Base-by-base conservation (phyloP, 2,797 vertebrate species). In the Scolopax rusticola region DNA sequence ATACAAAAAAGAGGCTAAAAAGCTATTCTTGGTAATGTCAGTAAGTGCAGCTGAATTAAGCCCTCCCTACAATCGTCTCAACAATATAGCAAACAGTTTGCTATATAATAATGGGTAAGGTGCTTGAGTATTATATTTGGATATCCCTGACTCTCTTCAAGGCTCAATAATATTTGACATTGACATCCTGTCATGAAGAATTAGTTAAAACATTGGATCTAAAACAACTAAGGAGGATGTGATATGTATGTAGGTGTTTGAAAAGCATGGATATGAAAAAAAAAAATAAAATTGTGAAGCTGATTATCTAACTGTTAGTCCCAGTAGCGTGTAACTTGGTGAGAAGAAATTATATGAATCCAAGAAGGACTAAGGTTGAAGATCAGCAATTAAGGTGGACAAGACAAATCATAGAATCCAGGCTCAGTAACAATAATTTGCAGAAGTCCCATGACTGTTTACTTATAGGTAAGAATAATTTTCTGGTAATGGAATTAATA, bases 191-290 rank as follows among this genome's bases (percentile, higher is more conserved):
- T 94, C 93, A 89, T 76, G 68, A 93, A 74, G 86, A 89, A 95
- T 88, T 94, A 94, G 92, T 87, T 96, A 65, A 94, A 74, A 87
- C 77, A 84, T 45, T 87, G 91, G 53, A 95, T 92, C 64, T 89
- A 43, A 85, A 95, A 88, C 80, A 68, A 10, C 45, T 79, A 90
- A 84, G 94, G 91, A 91, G 90, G 95, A 80, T 91, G 95, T 95
- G 91, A 92, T 94, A 85, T 95, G 63, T 93, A 93, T 70, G 93
- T 95, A 95, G 95, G 95, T 95, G 94, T 96, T 96, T 89, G 74
- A 94, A 95, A 91, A 90, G 64, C 90, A 82, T 51, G 68, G 60
- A 50, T 91, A 77, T 43, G 32, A 17, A 41, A 28, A 9, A 12
- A 40, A 28, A 12, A 59, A 28, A 9, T 10, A 33, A 28, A 13